Evolutionary conservation across 2,113 vertebrate species (phyloP).

Genomic region (Grus americana): DNA sequence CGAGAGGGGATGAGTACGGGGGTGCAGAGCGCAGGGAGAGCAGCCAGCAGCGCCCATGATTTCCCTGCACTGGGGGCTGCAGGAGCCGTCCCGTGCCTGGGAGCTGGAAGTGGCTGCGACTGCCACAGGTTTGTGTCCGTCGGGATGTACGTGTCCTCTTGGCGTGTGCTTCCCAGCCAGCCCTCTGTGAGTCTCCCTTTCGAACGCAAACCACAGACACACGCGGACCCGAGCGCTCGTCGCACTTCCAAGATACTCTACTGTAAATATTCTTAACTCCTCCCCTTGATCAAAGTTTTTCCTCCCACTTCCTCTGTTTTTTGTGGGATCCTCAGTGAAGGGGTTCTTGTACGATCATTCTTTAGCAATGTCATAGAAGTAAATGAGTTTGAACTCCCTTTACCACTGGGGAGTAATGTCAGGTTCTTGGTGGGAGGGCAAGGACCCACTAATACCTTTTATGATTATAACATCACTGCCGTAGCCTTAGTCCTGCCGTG

Average conservation of each 20-base stretch:
- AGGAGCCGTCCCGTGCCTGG: not conserved
- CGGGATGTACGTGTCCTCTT: not conserved
- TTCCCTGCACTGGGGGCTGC: rapidly evolving
- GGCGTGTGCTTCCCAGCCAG: not conserved
- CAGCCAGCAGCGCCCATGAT: too few relatives aligned
- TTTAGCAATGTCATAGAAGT: not conserved
- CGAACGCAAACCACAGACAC: not conserved
- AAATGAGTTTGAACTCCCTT: not conserved
- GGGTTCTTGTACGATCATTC: not conserved
- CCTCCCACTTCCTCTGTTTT: not conserved
- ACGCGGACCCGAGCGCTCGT: not conserved
- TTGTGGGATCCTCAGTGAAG: too few relatives aligned
- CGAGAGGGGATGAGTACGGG: too few relatives aligned
- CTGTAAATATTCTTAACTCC: not conserved
- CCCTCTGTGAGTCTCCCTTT: not conserved
- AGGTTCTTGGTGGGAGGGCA: not conserved
- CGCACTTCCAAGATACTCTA: not conserved
- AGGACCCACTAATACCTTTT: not conserved
- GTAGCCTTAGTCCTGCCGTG: not conserved
- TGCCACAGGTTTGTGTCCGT: not conserved
- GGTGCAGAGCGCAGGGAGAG: rapidly evolving
- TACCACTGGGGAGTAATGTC: not conserved
- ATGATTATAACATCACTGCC: not conserved
- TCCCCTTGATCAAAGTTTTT: not conserved
- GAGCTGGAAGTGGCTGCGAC: not conserved